Conservation (phyloP, 1,140 invertebrate species). For the Neodiprion virginianus region DNA sequence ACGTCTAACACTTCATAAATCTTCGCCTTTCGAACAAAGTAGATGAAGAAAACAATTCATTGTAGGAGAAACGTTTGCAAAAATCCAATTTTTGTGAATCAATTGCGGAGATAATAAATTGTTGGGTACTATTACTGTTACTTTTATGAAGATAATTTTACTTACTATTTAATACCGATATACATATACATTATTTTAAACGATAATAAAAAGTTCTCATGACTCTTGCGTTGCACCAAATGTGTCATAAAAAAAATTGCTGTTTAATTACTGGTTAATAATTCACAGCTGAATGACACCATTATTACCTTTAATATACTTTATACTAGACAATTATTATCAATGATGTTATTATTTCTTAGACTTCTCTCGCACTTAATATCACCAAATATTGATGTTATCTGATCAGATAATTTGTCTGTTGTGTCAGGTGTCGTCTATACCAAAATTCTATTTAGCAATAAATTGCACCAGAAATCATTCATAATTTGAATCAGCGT, state of each 20-base stretch:
- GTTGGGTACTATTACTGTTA: no score
- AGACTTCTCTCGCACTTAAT: no score
- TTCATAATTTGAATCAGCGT: not conserved
- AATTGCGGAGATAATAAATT: not conserved
- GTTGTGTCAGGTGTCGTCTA: not conserved
- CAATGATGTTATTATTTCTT: not conserved
- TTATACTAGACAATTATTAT: not conserved
- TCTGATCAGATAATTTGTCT: not conserved
- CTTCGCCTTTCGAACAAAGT: not conserved
- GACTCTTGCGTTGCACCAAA: not conserved
- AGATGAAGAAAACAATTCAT: not conserved
- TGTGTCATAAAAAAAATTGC: not conserved
- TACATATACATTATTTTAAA: not conserved
- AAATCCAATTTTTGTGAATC: not conserved
- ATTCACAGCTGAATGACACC: not conserved
- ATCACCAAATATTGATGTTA: not conserved
- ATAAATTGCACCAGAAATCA: not conserved
- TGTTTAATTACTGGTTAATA: not conserved
- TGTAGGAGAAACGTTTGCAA: not conserved
- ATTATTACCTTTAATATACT: not conserved
- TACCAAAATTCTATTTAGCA: not conserved
- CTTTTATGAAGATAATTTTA: not conserved
- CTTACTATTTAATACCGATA: not conserved
- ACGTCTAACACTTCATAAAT: not conserved
- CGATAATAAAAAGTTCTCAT: not conserved